Conservation (phyloP, 2,888 invertebrate genomes). For the Tryphoninae sp. region DNA sequence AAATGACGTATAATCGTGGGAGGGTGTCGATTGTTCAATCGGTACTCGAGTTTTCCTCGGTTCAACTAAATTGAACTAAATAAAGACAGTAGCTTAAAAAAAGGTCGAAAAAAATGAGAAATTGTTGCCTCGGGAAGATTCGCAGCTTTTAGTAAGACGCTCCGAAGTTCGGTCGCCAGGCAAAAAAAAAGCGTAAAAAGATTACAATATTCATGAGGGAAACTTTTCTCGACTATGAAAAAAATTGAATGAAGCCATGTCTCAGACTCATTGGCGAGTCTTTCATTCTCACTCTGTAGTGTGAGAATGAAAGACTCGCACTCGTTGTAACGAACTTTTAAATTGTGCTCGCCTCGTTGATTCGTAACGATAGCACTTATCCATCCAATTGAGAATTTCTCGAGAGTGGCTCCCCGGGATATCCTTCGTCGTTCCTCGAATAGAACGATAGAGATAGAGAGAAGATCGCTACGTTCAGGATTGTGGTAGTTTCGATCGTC, state of each 20-base stretch:
- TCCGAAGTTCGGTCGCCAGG: background rate
- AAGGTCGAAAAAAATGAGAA: slow-evolving; percentile 4
- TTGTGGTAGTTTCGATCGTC: slow-evolving; percentile 32
- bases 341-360: slow-evolving; percentile 59
- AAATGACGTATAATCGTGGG: no score
- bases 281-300: slow-evolving; percentile 27
- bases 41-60: no score
- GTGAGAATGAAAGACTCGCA: no score
- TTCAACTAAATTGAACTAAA: background rate
- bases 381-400: slow-evolving; percentile 60
- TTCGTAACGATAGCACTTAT: slow-evolving; percentile 61
- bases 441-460: slow-evolving; percentile 18
- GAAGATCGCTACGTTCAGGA: slow-evolving; percentile 15
- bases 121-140: background rate
- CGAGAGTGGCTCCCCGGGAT: slow-evolving; percentile 33
- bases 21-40: no score
- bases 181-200: slow-evolving; percentile 17
- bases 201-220: slow-evolving; percentile 35
- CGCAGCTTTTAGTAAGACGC: background rate
- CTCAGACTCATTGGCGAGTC: slow-evolving; percentile 38
- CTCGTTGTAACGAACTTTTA: slow-evolving; percentile 49
- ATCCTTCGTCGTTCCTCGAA: slow-evolving; percentile 21
- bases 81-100: background rate
- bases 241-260: slow-evolving; percentile 42
- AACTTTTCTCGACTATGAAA: slow-evolving; percentile 25